Percentiles rank a stretch among this genome's conserved stretches.
phyloP scores from a whole-genome alignment of 2,888 invertebrate genomes.

The Cinara cedri region DNA sequence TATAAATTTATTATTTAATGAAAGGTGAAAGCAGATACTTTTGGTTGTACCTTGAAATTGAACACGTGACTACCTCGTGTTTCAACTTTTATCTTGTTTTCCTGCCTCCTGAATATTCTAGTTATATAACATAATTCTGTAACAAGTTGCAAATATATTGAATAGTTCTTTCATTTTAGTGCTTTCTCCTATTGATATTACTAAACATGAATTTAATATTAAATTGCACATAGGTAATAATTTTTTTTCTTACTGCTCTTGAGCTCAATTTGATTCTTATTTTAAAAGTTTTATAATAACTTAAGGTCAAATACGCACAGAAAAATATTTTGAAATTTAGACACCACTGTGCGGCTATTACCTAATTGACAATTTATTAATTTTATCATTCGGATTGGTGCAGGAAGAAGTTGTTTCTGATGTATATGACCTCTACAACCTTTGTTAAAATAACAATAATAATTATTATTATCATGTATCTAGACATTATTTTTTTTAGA shows the following conservation, averaged over 20 bases:
- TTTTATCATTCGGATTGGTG: slow-evolving; percentile 28
- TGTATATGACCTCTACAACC: slow-evolving; percentile 44
- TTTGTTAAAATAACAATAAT: slow-evolving; percentile 11
- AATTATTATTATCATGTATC: slow-evolving; percentile 1
- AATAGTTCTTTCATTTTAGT: background rate
- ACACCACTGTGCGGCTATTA: slow-evolving; percentile 21
- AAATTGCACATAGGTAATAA: background rate
- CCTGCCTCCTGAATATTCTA: slow-evolving; percentile 26
- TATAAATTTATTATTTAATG: slow-evolving; percentile 37
- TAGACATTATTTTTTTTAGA: background rate
- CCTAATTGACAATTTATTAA: slow-evolving; percentile 44
- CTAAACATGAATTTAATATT: background rate
- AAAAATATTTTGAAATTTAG: slow-evolving; percentile 33
- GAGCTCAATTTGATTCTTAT: slow-evolving; percentile 1
- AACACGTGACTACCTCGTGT: slow-evolving; percentile 1
- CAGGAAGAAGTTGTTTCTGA: slow-evolving; percentile 28
- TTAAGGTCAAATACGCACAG: background rate
- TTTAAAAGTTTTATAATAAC: slow-evolving; percentile 25
- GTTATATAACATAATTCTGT: slow-evolving; percentile 34
- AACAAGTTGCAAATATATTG: slow-evolving; percentile 11
- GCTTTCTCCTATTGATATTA: slow-evolving; percentile 39
- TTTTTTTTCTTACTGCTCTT: background rate
- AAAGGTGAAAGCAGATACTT: slow-evolving; percentile 46
- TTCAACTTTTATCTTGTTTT: slow-evolving; percentile 29
- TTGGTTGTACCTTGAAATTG: slow-evolving; percentile 18